Evolutionary conservation across 2,113 vertebrate species (phyloP).

Genomic region (Chauna torquata): DNA sequence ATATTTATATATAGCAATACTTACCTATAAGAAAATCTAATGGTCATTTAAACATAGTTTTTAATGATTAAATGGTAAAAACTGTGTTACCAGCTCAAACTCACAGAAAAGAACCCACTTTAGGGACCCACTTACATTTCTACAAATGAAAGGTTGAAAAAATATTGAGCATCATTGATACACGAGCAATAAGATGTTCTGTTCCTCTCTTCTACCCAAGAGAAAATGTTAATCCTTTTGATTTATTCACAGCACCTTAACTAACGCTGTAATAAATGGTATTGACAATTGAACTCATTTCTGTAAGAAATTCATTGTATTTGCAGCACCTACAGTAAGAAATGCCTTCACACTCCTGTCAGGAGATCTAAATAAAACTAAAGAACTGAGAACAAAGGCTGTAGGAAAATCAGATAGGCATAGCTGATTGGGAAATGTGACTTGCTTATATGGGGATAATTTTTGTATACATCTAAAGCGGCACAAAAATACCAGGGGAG

Average conservation of each 20-base stretch:
- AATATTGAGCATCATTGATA: constrained; percentile 17
- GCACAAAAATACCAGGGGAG: not conserved
- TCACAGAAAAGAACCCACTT: not conserved
- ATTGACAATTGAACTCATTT: constrained; percentile 39
- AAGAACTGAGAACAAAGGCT: constrained; percentile 55
- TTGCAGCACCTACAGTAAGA: constrained; percentile 36
- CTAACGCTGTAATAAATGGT: constrained; percentile 61
- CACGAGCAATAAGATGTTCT: constrained; percentile 15
- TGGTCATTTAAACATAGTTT: not conserved
- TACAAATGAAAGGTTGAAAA: not conserved
- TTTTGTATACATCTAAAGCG: not conserved
- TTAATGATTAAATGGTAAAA: constrained; percentile 13
- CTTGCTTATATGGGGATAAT: not conserved
- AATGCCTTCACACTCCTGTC: constrained; percentile 46
- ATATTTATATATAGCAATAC: not conserved
- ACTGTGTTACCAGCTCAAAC: not conserved
- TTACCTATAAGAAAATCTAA: not conserved
- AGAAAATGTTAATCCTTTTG: constrained; percentile 61
- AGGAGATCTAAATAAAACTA: constrained; percentile 64
- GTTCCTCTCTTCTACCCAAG: not conserved
- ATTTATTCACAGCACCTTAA: constrained; percentile 54
- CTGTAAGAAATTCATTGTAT: constrained; percentile 35
- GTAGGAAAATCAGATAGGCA: constrained; percentile 39
- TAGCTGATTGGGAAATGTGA: not conserved
- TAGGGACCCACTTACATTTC: not conserved